Base-by-base conservation (phyloP, 2,797 vertebrate genomes). In the Enteromius afrohamiltoni region DNA sequence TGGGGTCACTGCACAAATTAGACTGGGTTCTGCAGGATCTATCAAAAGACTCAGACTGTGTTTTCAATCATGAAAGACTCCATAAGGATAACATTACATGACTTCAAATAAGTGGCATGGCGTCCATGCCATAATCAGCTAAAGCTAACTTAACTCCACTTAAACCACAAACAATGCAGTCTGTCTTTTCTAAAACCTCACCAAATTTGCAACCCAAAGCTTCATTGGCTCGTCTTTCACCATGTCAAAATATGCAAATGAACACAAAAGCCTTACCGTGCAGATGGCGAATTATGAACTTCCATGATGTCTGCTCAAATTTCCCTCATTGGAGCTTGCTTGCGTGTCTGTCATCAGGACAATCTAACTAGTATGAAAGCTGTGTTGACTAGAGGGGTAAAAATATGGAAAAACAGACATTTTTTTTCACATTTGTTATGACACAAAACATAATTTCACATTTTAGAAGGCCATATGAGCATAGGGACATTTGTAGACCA, bases 151-250 rank as follows among this genome's bases (percentile, higher is more conserved):
- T 76, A 64, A 58, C 65, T 75, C 77, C 60, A 70, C 40, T 78
- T 77, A 45, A 77, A 79, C 77, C 51, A 74, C 58, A 73, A 53
- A 68, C 85, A 76, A 60, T 80, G 77, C 37, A 80, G 69, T 70
- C 73, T 77, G 60, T 79, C 69, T 77, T 80, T 53, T 76, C 82
- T 73, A 76, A 87, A 80, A 71, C 68, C 71, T 74, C 62, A 86
- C 51, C 69, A 68, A 83, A 77, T 81, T 86, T 83, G 77, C 85
- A 71, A 55, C 37, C 53, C 77, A 70, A 67, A 76, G 73, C 76
- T 42, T 80, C 80, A 40, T 49, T 23, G 69, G 73, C 83, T 81
- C 67, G 45, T 49, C 65, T 86, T 87, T 84, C 51, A 75, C 47
- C 65, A 45, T 76, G 86, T 23, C 47, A 83, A 45, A 71, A 79